These are phyloP conservation scores for Falco naumanni DNA, from an alignment of 2,797 vertebrate species.

Conservation along the genomic window DNA sequence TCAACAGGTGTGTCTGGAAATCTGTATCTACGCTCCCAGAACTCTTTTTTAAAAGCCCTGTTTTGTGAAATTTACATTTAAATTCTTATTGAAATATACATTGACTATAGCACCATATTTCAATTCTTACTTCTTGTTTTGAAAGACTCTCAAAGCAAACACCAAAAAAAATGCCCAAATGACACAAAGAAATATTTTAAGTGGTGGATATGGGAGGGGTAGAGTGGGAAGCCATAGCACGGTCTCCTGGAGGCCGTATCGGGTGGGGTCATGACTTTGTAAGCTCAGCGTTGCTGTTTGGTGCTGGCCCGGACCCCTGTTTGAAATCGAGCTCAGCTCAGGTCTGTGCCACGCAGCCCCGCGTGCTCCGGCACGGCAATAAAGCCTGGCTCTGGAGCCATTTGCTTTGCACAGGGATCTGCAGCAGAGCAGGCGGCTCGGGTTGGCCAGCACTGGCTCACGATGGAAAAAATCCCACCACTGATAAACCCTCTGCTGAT, in stretches of 20 bases:
- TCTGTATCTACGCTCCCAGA: background rate
- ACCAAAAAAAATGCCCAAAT: background rate
- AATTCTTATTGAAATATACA: background rate
- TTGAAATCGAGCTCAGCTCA: background rate
- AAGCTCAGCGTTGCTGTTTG: background rate
- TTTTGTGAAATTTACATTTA: background rate
- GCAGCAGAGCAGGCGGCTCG: background rate
- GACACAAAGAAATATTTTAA: background rate
- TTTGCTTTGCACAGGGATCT: background rate
- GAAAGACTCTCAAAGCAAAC: background rate
- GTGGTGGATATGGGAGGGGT: background rate
- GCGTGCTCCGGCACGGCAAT: background rate
- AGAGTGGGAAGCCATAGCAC: background rate
- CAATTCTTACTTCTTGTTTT: background rate
- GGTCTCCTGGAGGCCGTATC: background rate
- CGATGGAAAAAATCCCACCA: background rate
- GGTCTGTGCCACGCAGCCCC: fast-evolving
- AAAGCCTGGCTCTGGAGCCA: background rate
- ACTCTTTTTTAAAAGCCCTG: background rate
- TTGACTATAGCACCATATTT: background rate
- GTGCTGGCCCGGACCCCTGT: background rate
- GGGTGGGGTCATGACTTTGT: background rate
- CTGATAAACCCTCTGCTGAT: background rate
- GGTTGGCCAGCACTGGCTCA: background rate
- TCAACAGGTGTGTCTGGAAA: background rate